Evolutionary conservation across 2,113 vertebrate genomes (phyloP).

Genomic region (Xerus inauris): DNA sequence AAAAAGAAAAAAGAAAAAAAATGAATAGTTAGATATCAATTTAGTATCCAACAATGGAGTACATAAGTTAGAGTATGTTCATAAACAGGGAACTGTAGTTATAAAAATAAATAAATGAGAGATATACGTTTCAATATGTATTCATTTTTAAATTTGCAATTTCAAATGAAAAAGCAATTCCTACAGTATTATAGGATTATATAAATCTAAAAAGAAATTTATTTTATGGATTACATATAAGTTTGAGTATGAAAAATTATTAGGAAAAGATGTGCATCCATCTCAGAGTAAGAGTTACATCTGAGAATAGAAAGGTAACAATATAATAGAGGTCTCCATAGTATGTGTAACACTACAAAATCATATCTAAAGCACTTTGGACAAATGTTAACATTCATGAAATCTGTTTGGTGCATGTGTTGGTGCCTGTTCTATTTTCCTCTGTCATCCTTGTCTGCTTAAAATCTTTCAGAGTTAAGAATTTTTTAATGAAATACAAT

Average conservation of each 20-base stretch:
- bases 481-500: conserved; percentile 4
- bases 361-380: background rate
- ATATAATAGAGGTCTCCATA: background rate
- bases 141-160: conserved; percentile 32
- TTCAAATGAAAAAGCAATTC: conserved; percentile 9
- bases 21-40: background rate
- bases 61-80: background rate
- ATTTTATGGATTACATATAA: background rate
- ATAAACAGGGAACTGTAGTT: background rate
- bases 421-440: background rate
- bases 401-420: background rate
- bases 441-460: background rate
- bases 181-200: background rate
- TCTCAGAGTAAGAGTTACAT: background rate
- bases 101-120: background rate
- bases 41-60: background rate
- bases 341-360: background rate
- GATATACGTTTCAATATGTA: background rate
- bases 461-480: background rate
- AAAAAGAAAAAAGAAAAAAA: too few species aligned
- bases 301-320: background rate
- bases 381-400: background rate
- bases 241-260: background rate
- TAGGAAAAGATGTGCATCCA: background rate
- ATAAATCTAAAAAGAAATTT: background rate